Percentiles rank a stretch among this genome's conserved stretches.
These are phyloP conservation scores for Myotis yumanensis DNA, from an alignment of 2,113 vertebrate genomes.

Conservation along the genomic window DNA sequence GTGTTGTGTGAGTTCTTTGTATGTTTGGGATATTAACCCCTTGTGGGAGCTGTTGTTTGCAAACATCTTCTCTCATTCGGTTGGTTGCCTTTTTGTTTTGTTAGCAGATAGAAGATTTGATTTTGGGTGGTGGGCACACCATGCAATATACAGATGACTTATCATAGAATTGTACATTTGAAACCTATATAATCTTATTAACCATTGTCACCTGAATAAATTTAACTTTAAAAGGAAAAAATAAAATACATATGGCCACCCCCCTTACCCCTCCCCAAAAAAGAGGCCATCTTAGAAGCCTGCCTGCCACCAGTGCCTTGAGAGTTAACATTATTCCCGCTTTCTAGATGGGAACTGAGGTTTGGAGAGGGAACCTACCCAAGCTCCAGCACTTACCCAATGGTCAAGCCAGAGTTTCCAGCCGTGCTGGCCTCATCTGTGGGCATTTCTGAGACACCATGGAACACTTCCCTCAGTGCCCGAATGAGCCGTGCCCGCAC, in stretches of 20 bases:
- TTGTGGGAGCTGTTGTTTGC: background rate
- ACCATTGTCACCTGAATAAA: background rate
- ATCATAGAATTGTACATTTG: background rate
- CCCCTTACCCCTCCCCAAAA: background rate
- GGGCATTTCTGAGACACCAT: accelerated
- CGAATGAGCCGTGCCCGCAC: accelerated
- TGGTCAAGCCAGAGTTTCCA: background rate
- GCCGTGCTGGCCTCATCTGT: accelerated
- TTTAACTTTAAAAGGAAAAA: background rate
- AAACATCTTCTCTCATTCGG: background rate
- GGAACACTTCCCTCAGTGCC: background rate
- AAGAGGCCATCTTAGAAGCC: background rate
- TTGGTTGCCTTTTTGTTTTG: background rate
- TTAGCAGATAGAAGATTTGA: background rate
- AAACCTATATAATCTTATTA: background rate
- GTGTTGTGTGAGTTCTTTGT: background rate
- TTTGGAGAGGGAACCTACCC: background rate
- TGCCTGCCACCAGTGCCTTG: background rate
- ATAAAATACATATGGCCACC: background rate
- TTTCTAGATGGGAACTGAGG: background rate
- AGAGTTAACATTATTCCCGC: background rate
- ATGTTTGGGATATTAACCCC: background rate
- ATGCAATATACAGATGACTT: background rate
- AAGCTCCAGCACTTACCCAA: background rate
- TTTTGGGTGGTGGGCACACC: background rate